Evolutionary conservation across 1,140 invertebrate species (phyloP), one percentile per base, ranked within the genome.

Genomic region (Pseudomyrmex gracilis): DNA sequence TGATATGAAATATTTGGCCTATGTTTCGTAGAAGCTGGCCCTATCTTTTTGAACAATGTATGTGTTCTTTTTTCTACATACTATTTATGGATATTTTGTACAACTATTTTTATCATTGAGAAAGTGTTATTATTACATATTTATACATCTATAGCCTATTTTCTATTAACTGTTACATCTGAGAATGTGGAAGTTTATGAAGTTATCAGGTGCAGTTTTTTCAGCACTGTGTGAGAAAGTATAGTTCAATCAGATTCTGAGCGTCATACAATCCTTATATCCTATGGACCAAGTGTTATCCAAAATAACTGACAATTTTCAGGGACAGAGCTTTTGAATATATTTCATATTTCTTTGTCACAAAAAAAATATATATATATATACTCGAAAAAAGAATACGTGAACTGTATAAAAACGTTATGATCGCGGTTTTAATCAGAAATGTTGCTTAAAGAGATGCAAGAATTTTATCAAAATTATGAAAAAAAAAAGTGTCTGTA

Each of bases 281-380:
- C 64, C 76, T 80, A 80, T 71, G 76, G 76, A 80, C 76, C 76
- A 80, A 80, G 53, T 77, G 70, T n/a, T 43, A 63, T 51, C 2
- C 51, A 43, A 34, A 80, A 80, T 80, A 61, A 70, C 53, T 5
- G 34, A 34, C 34, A 34, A 13, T 71, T 80, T 60, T 80, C 76
- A 80, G 76, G 53, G 76, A 77, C 34, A 64, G 63, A 80, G 76
- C 55, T 70, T 58, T 80, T 71, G 43, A 80, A 45, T 80, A 45
- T 80, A 70, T 80, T 80, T 70, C 49, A 80, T 60, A 43, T 71
- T 58, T 66, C 47, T 78, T 78, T 70, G 70, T 47, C 34, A 43
- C 24, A 5, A 7, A 78, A n/a, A 22, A n/a, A n/a, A n/a, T n/a
- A n/a, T n/a, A n/a, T n/a, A n/a, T n/a, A 80, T 22, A 12, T 78